These are phyloP conservation scores for Anodontia alba DNA, from an alignment of 2,888 invertebrate genomes.

Conservation along the genomic window DNA sequence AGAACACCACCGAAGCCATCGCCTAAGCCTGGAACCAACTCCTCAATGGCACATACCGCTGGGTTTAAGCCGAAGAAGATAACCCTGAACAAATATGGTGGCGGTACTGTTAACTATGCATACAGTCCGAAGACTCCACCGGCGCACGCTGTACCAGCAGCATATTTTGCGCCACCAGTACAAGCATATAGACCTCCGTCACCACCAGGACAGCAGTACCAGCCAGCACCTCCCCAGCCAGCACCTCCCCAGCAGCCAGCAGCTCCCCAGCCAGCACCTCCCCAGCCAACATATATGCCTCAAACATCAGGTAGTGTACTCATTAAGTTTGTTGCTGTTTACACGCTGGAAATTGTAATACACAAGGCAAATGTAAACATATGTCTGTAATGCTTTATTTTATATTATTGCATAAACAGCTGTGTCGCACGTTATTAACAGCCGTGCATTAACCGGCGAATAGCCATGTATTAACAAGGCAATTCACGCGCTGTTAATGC, in stretches of 20 bases:
- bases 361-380: no score
- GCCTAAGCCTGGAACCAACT: slow-evolving; percentile 25
- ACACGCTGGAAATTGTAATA: no score
- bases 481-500: no score
- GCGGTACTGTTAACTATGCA: slow-evolving; percentile 74
- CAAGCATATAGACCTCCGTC: slow-evolving; percentile 28
- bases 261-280: neutral
- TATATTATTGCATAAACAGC: no score
- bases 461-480: no score
- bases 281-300: neutral
- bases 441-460: no score
- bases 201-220: slow-evolving; percentile 26
- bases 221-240: slow-evolving; percentile 31
- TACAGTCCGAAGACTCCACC: slow-evolving; percentile 39
- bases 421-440: no score
- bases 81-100: slow-evolving; percentile 74
- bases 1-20: slow-evolving; percentile 38
- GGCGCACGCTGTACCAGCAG: slow-evolving; percentile 23
- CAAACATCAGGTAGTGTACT: neutral
- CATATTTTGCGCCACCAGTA: no score
- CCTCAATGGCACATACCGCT: slow-evolving; percentile 31
- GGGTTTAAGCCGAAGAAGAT: slow-evolving; percentile 74
- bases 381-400: no score
- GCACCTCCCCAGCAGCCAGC: neutral
- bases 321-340: no score